Evolutionary conservation across 1,140 invertebrate species (phyloP), one percentile per base, ranked within the genome.

Genomic region (Orussus abietinus): DNA sequence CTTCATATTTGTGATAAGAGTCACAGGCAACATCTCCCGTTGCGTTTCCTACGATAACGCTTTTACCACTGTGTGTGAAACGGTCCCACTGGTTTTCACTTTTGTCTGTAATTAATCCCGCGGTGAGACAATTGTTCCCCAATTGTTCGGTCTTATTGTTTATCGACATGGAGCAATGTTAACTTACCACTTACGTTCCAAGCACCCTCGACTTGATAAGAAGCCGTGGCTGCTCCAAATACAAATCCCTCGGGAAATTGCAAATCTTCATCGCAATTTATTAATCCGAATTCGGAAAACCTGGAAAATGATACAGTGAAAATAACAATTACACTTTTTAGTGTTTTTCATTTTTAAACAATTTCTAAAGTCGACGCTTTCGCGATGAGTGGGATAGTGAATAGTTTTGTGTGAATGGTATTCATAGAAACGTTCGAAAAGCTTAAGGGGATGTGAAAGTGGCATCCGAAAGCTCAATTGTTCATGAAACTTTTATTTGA

Each of bases 21-120:
- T 81, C 77, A 37, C 75, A 72, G 25, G 79, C 77, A 3, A 80
- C 51, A 48, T 82, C 77, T 5, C 75, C 80, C 45, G 69, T 80
- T 1, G 64, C 66, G 3, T 61, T 46, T 44, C 82, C 77, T 1
- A 44, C 42, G 10, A 80, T 75, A 33, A 66, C 53, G 35, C 1
- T 21, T 37, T 6, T 0, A 39, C 53, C 10, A 2, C 40, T 11
- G 45, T 82, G 80, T 3, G 75, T 61, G 41, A 76, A 78, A 4
- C 66, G 73, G 55, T 86, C 83, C 81, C 82, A 80, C 48, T 77
- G 76, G 48, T 69, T 75, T 55, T 74, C 72, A 7, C 72, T 69
- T 55, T 68, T 64, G 22, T 40, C 62, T 63, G 32, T 21, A 31
- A 36, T 28, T 6, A 32, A 4, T 10, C 5, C 10, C 2, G 21